Conservation (phyloP, 2,888 invertebrate species). For the Troides oblongomaculatus region DNA sequence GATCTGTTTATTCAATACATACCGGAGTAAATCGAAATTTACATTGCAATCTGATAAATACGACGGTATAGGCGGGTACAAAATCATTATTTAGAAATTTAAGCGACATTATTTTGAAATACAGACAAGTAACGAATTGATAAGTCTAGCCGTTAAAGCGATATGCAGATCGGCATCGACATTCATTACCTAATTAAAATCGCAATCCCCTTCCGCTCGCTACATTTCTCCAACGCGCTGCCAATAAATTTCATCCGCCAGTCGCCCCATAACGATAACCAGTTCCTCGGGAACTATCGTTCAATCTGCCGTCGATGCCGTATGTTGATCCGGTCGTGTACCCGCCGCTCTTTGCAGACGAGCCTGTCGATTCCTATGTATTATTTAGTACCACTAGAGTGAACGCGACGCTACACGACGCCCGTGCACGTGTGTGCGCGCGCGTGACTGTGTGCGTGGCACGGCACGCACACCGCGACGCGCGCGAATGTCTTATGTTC, state of each 20-base stretch:
- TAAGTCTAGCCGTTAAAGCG: slow-evolving; percentile 77
- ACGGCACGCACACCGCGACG: slow-evolving; percentile 49
- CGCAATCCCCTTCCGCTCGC: slow-evolving; percentile 79
- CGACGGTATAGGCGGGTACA: slow-evolving; percentile 42
- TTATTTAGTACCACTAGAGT: slow-evolving; percentile 74
- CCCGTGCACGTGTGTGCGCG: slow-evolving; percentile 13
- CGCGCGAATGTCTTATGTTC: slow-evolving; percentile 51
- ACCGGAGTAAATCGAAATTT: slow-evolving; percentile 19
- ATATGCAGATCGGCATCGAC: slow-evolving; percentile 80
- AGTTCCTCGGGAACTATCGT: slow-evolving; percentile 80
- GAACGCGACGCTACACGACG: slow-evolving; percentile 45
- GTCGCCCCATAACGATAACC: slow-evolving; percentile 80
- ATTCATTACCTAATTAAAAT: slow-evolving; percentile 81
- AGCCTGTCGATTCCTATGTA: slow-evolving; percentile 77
- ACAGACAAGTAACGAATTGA: slow-evolving; percentile 66
- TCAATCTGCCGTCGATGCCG: slow-evolving; percentile 80
- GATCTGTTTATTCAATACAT: slow-evolving; percentile 7
- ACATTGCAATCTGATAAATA: slow-evolving; percentile 31
- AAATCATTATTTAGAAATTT: slow-evolving; percentile 57
- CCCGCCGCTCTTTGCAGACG: slow-evolving; percentile 76
- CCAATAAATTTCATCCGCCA: slow-evolving; percentile 80
- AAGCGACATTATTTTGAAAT: slow-evolving; percentile 59
- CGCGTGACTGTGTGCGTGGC: slow-evolving; percentile 23
- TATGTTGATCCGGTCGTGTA: slow-evolving; percentile 80
- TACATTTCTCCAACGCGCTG: slow-evolving; percentile 79